phyloP scores from a whole-genome alignment of 1,140 invertebrate genomes.

The Wasmannia auropunctata region DNA sequence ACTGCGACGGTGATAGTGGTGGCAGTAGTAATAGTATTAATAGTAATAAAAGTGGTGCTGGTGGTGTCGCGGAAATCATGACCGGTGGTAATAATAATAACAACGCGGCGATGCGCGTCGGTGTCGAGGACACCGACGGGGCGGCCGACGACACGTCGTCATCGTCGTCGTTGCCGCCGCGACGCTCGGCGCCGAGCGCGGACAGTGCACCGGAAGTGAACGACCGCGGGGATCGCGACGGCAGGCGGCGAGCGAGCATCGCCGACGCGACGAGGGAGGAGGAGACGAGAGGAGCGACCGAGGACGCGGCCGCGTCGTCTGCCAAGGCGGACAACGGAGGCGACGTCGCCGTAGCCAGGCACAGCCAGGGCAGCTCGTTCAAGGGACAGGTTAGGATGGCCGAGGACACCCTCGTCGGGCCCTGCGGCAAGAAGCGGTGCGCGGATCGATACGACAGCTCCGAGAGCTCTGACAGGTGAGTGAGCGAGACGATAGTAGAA shows the following conservation, averaged over 20 bases:
- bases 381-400: constrained; percentile 80
- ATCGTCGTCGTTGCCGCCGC: neutral
- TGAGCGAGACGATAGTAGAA: constrained; percentile 48
- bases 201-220: constrained; percentile 56
- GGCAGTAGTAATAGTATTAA: constrained; percentile 39
- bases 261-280: neutral
- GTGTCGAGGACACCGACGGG: constrained; percentile 53
- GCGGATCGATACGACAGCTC: constrained; percentile 95
- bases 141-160: constrained; percentile 18
- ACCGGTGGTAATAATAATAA: constrained; percentile 52
- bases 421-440: constrained; percentile 92
- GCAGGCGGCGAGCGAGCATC: neutral
- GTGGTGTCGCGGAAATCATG: constrained; percentile 50
- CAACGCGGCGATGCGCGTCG: constrained; percentile 49
- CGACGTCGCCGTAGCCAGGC: constrained; percentile 66
- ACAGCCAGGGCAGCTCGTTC: constrained; percentile 73
- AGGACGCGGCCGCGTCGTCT: constrained; percentile 22
- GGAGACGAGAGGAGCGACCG: neutral
- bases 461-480: constrained; percentile 95
- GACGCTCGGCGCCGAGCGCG: constrained; percentile 43
- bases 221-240: constrained; percentile 45
- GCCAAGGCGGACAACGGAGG: constrained; percentile 34
- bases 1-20: constrained; percentile 35
- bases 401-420: constrained; percentile 78
- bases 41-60: constrained; percentile 55